Percentiles rank a stretch among this genome's conserved stretches.
Conservation (phyloP, 2,113 vertebrate genomes). For the Centropus unirufus region DNA sequence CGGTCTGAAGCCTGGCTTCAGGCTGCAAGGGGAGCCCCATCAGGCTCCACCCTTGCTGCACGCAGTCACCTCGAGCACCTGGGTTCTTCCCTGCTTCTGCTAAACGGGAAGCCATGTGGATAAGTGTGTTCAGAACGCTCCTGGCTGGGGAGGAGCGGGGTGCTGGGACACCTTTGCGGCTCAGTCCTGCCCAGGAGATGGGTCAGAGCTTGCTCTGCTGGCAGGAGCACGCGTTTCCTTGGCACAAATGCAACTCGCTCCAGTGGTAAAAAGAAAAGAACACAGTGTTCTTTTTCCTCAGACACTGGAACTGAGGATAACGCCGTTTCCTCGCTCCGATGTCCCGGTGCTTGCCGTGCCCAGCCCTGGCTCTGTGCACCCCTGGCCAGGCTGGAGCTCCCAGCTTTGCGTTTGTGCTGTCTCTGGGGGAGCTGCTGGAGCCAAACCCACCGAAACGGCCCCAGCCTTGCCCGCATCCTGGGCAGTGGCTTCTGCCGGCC, state of each 20-base stretch:
- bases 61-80: not conserved
- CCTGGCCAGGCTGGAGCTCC: not conserved
- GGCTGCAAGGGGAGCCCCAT: not conserved
- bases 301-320: not conserved
- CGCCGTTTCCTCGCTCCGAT: not conserved
- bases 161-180: not conserved
- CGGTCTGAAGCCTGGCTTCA: not conserved
- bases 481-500: not conserved
- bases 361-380: rapidly evolving
- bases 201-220: conserved; percentile 20
- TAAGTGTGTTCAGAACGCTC: rapidly evolving
- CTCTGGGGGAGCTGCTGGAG: not conserved
- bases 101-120: not conserved
- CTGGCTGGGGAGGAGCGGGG: not conserved
- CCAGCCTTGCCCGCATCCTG: not conserved
- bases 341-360: not conserved
- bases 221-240: not conserved
- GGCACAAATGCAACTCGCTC: not conserved
- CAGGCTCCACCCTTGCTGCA: not conserved
- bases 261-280: not conserved
- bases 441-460: not conserved
- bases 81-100: not conserved
- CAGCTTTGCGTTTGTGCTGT: not conserved
- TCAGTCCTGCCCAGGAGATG: not conserved
- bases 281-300: conserved; percentile 2